Conservation (phyloP, 1,140 invertebrate species). For the Halesus radiatus region DNA sequence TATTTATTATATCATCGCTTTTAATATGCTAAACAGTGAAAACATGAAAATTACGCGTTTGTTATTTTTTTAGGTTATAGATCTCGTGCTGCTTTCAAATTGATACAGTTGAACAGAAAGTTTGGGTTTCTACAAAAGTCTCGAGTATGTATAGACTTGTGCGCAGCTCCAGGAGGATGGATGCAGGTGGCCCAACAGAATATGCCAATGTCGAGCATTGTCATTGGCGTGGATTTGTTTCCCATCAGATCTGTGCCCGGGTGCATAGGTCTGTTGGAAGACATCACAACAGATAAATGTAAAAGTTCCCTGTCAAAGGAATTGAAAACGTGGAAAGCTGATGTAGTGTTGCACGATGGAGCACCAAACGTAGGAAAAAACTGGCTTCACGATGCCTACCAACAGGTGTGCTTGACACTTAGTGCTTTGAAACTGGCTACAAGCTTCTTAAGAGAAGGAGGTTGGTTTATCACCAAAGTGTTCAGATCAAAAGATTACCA, state of each 20-base stretch:
- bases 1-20: neutral
- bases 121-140: conserved; percentile 98
- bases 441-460: conserved; percentile 91
- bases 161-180: conserved; percentile 99
- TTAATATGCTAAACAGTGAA: neutral
- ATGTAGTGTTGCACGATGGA: conserved; percentile 96
- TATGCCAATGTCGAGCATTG: conserved; percentile 97
- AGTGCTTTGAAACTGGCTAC: conserved; percentile 94
- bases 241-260: conserved; percentile 95
- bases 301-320: conserved; percentile 84
- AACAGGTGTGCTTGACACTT: conserved; percentile 91
- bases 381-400: conserved; percentile 98
- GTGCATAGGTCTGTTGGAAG: conserved; percentile 90
- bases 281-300: conserved; percentile 97
- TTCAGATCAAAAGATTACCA: conserved; percentile 99
- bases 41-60: conserved; percentile 1
- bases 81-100: conserved; percentile 98
- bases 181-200: conserved; percentile 99
- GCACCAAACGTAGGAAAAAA: conserved; percentile 98
- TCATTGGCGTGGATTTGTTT: conserved; percentile 96
- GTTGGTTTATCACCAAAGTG: conserved; percentile 99
- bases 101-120: conserved; percentile 97
- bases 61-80: conserved; percentile 82
- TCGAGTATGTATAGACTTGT: conserved; percentile 96
- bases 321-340: conserved; percentile 96